Evolutionary conservation across 23 tunicate species (phyloP), one percentile per base, ranked within the genome.

Genomic region (Styela plicata): DNA sequence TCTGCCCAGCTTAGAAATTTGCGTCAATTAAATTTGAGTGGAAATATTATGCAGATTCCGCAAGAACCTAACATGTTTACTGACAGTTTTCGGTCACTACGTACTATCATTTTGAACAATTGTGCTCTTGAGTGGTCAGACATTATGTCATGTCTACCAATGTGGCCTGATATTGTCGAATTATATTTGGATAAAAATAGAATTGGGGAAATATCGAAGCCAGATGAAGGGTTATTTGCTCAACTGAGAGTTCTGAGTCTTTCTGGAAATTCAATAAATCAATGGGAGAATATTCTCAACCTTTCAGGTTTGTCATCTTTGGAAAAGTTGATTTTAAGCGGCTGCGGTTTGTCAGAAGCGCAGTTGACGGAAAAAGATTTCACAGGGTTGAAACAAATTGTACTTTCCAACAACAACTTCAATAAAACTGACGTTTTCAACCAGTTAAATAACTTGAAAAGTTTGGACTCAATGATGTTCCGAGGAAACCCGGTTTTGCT

Each of bases 81-180:
- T 24, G 36, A 36, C 33, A 71, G 79, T 31, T 87, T 84, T 80
- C 27, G 74, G 1, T 64, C 82, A 17, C 24, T 92, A n/a, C 82
- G 84, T 52, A 87, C 85, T 17, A 31, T 92, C n/a, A 69, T 92
- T 13, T 70, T 92, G 31, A 92, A 92, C 80, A 80, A 68, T 28
- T 92, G 97, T 33, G 24, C 36, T 1, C 36, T 92, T 61, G 78
- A 82, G 21, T 92, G 97, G 97, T 62, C 79, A 23, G 69, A 92
- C 57, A 74, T 81, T 31, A 34, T 81, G 10, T 26, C 80, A 23
- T 80, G 74, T 31, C 19, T 79, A 23, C 22, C 34, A n/a, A 74
- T 90, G 86, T 90, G 96, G 96, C 89, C 96, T 10, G 65, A 76
- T 27, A 80, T 90, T 34, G 52, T 21, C 1, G 86, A 90, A 16